Base-by-base conservation (phyloP, 2,797 vertebrate species). In the Clamator glandarius region DNA sequence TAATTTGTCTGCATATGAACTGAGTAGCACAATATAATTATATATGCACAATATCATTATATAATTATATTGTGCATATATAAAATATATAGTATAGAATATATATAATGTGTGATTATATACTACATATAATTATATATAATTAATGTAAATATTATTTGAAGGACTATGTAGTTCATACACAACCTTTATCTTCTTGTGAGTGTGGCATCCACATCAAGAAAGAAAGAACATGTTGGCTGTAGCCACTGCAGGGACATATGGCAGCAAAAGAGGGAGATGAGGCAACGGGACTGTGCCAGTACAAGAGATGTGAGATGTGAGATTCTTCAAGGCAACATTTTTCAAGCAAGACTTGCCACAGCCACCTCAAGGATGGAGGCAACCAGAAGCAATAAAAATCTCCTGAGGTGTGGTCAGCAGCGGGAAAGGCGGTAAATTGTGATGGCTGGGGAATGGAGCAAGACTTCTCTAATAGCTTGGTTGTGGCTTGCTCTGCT, bases 171-270 rank as follows among this genome's bases (percentile, higher is more conserved):
- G 33, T 44, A 44, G 39, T 33, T 90, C 62, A 62, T 20, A 67
- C 0, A 0, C 39, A 78, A 70, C 9, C 20, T 82, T 54, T 51
- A 0, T 31, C 54, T 67, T 63, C 57, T 33, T 46, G 3, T 62
- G 36, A 95, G 11, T 2, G 17, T 57, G 52, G 33, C 77, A 64
- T 25, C 44, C 11, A 52, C 29, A 33, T 8, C 7, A 66, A 31
- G 29, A 73, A 35, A 31, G 9, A 63, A 89, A 54, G 54, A 35
- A 25, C 8, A 23, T 0, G 8, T 33, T 67, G 33, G 13, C 46
- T 67, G 26, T 24, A 59, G 75, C 26, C n/a, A 70, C 6, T 15
- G 33, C 26, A 52, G 16, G 42, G 70, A 72, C 26, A 28, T n/a
- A 35, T 6, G 9, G 48, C 52, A 76, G 51, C 0, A 2, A 55